Conservation (phyloP, 2,113 vertebrate genomes). For the Crocuta crocuta region DNA sequence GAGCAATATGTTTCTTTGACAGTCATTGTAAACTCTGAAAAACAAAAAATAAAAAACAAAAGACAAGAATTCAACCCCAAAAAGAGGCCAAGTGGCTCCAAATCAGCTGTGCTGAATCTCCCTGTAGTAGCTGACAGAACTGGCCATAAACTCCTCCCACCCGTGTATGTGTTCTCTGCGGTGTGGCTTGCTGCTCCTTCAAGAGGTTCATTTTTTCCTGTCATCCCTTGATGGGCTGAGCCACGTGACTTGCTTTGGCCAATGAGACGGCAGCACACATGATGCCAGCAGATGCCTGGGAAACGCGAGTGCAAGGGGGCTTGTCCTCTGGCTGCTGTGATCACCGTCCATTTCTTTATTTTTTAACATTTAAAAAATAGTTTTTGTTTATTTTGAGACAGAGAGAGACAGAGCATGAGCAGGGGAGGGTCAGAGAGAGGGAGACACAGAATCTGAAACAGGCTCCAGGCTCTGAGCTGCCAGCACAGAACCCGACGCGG, state of each 20-base stretch:
- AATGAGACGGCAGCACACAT: background rate
- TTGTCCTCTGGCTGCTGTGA: background rate
- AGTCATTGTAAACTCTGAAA: constrained; percentile 88
- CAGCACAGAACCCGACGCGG: too few species aligned
- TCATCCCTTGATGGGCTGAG: background rate
- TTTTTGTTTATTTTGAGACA: too few species aligned
- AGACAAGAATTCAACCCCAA: constrained; percentile 50
- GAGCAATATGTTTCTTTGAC: constrained; percentile 96
- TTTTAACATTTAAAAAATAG: too few species aligned
- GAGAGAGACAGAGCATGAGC: too few species aligned
- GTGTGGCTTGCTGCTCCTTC: background rate
- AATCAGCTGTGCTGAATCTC: background rate
- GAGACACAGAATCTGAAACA: too few species aligned
- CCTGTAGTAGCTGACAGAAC: background rate
- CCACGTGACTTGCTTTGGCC: background rate
- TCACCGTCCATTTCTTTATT: background rate
- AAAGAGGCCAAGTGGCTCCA: background rate
- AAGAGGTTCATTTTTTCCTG: background rate
- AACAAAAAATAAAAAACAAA: constrained; percentile 59
- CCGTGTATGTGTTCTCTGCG: too few species aligned
- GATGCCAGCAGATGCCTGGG: background rate
- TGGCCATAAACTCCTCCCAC: rapidly evolving
- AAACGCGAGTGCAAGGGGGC: background rate
- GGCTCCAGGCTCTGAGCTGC: too few species aligned
- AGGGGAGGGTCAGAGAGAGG: too few species aligned